Conservation (phyloP, 2,797 vertebrate genomes). For the Ptychobarbus kaznakovi region DNA sequence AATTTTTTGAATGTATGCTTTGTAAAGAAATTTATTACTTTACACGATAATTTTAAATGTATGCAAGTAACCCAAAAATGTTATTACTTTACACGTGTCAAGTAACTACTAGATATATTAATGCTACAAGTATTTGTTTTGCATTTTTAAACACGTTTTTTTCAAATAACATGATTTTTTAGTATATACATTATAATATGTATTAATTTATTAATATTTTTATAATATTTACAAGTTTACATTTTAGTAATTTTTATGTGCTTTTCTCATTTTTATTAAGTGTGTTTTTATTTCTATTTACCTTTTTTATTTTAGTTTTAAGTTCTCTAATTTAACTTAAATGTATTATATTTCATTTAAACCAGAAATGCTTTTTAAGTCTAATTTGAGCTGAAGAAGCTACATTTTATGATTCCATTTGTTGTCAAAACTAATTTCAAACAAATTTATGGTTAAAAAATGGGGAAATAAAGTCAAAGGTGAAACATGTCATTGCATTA, state of each 20-base stretch:
- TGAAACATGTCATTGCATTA: too few species aligned
- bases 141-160: neutral
- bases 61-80: neutral
- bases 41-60: too few species aligned
- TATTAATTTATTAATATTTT: neutral
- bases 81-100: neutral
- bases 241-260: neutral
- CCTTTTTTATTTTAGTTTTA: neutral
- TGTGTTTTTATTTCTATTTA: neutral
- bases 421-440: neutral
- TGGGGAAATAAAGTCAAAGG: too few species aligned
- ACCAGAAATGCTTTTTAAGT: neutral
- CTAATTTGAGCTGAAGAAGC: neutral
- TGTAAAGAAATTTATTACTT: neutral
- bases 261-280: neutral
- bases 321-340: neutral
- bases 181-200: neutral
- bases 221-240: neutral
- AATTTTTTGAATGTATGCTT: too few species aligned
- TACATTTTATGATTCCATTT: neutral
- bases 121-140: neutral
- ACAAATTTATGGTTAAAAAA: too few species aligned
- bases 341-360: neutral
- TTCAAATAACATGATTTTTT: neutral
- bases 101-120: neutral